Evolutionary conservation across 2,888 invertebrate species (phyloP), one percentile per base, ranked within the genome.

Genomic region (Metellina segmentata): DNA sequence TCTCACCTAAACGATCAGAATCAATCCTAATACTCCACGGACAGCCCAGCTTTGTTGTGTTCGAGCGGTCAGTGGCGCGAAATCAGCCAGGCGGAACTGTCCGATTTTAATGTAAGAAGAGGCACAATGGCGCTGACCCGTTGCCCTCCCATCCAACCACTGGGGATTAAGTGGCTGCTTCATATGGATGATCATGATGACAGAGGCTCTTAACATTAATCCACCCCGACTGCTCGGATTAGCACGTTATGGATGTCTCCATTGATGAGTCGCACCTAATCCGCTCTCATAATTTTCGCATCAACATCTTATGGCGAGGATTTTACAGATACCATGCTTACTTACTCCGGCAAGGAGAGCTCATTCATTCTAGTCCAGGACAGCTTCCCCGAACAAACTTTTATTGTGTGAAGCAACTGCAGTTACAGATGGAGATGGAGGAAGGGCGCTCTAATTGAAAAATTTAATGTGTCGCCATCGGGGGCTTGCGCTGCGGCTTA

Each of bases 171-270:
- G 61, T 71, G 71, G 34, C 91, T 91, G 83, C 86, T 91, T 91
- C 91, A 91, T 91, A 87, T 91, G 91, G 91, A 91, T 91, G 91
- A 91, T 91, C 78, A 91, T 91, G 91, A 83, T 91, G 91, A 87
- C 91, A 91, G 87, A 82, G 51, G 77, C 90, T 91, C 86, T 91
- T 86, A 86, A 75, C 83, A 91, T 91, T 91, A 91, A 91, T 91
- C 91, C 91, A 48, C 74, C 75, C 69, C 89, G 89, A 89, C 89
- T 78, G 90, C 85, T 69, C 72, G 91, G 91, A 91, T 91, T 91
- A 91, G 87, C 51, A 75, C 78, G 82, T 91, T 91, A 91, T 87
- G 87, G 87, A 91, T 91, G 91, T 86, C 83, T 91, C 78, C 91
- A 87, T 83, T 91, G 91, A 91, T 91, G 91, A 91, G 91, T 91